A percentile compares a stretch with the other conserved stretches of the same genome.
phyloP scores from a whole-genome alignment of 2,797 vertebrate species.

The Silurus lanzhouensis region DNA sequence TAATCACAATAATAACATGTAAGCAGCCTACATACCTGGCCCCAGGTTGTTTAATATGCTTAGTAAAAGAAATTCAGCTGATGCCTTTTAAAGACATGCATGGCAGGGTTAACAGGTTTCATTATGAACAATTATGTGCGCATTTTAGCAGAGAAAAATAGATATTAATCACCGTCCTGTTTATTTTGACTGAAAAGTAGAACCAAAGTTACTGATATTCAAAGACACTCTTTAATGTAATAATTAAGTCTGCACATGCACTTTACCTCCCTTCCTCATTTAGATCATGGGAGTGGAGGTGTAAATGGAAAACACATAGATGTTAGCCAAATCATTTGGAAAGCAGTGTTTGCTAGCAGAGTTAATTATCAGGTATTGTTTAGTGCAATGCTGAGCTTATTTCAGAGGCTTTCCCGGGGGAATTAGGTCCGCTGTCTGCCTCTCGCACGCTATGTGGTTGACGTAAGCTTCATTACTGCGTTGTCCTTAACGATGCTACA shows the following conservation, averaged over 20 bases:
- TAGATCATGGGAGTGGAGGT: slow-evolving; percentile 55
- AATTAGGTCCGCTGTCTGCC: slow-evolving; percentile 41
- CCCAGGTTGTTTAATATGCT: not conserved
- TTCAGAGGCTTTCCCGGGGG: slow-evolving; percentile 49
- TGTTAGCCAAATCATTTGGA: slow-evolving; percentile 58
- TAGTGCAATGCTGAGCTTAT: slow-evolving; percentile 50
- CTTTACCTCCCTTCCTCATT: slow-evolving; percentile 31
- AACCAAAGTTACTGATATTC: not conserved
- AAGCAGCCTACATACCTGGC: no score
- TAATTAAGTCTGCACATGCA: slow-evolving; percentile 46
- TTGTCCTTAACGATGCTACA: slow-evolving; percentile 42
- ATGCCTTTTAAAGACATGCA: not conserved
- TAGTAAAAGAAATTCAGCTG: not conserved
- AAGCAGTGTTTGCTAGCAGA: slow-evolving; percentile 53
- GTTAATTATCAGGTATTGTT: slow-evolving; percentile 71
- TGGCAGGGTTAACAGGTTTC: no score
- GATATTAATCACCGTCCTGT: not conserved
- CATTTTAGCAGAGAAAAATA: not conserved
- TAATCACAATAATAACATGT: no score
- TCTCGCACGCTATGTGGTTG: slow-evolving; percentile 53
- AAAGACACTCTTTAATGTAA: slow-evolving; percentile 2
- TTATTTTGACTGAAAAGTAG: not conserved
- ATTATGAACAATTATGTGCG: slow-evolving; percentile 5
- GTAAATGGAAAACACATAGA: slow-evolving; percentile 64
- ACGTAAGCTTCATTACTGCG: slow-evolving; percentile 42